phyloP scores from a whole-genome alignment of 2,113 vertebrate genomes.

The Puffinus mauretanicus region DNA sequence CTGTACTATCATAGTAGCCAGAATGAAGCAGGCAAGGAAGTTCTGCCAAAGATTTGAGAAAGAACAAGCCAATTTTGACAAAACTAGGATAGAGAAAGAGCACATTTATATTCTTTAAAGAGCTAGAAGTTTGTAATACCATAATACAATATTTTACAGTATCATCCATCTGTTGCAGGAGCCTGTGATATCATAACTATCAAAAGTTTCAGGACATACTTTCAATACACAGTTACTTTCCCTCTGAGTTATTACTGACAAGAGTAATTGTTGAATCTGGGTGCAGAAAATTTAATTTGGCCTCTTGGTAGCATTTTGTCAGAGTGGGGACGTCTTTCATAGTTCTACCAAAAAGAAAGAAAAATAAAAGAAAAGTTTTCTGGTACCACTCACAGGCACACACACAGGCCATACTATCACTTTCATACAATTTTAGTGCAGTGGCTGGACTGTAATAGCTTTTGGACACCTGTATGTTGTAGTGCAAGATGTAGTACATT shows the following conservation, averaged over 20 bases:
- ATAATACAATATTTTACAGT: neutral
- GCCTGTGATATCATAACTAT: neutral
- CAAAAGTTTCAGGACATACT: conserved; percentile 18
- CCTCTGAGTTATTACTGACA: conserved; percentile 45
- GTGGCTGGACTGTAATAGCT: conserved; percentile 66
- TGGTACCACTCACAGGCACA: conserved; percentile 14
- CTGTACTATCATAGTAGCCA: neutral
- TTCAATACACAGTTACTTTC: conserved; percentile 34
- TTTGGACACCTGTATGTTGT: conserved; percentile 66
- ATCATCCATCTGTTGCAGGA: neutral
- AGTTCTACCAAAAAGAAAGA: conserved; percentile 50
- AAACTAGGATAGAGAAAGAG: neutral
- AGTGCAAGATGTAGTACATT: conserved; percentile 66
- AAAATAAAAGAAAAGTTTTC: conserved; percentile 54
- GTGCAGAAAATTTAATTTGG: conserved; percentile 66
- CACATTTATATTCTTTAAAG: neutral
- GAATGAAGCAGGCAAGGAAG: neutral
- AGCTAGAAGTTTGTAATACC: neutral
- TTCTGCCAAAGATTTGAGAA: neutral
- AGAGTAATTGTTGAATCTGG: neutral
- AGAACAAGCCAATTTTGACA: neutral
- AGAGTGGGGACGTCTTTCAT: neutral
- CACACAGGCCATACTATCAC: conserved; percentile 35
- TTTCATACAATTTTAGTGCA: conserved; percentile 65
- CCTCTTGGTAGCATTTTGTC: conserved; percentile 43